These are phyloP conservation scores for Hyppa rectilinea DNA, from an alignment of 2,888 invertebrate genomes.

Conservation along the genomic window DNA sequence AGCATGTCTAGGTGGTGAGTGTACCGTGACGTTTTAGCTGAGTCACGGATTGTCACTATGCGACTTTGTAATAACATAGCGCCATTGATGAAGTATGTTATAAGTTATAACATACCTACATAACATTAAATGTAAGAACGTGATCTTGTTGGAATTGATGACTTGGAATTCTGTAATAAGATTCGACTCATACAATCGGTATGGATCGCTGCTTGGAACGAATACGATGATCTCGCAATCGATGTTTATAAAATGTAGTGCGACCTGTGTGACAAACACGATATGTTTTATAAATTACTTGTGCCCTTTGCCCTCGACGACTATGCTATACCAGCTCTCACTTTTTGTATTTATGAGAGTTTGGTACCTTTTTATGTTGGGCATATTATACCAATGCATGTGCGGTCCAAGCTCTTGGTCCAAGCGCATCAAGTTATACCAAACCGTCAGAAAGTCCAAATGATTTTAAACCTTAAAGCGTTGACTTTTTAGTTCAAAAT, in stretches of 20 bases:
- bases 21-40: conserved; percentile 35
- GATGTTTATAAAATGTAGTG: conserved; percentile 40
- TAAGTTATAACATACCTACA: conserved; percentile 47
- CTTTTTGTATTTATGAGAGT: background rate
- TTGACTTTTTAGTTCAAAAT: too few species aligned
- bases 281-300: conserved; percentile 20
- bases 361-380: background rate
- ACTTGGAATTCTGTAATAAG: conserved; percentile 40
- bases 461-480: too few species aligned
- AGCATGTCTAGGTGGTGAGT: conserved; percentile 38
- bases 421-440: too few species aligned
- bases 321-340: background rate
- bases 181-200: conserved; percentile 41
- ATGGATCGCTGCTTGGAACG: conserved; percentile 24
- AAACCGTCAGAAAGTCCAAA: too few species aligned
- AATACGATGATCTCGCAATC: conserved; percentile 36
- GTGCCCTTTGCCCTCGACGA: background rate
- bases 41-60: conserved; percentile 47
- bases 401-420: too few species aligned
- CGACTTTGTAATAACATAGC: conserved; percentile 45
- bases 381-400: too few species aligned
- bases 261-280: conserved; percentile 18
- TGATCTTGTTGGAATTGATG: conserved; percentile 59
- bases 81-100: conserved; percentile 44
- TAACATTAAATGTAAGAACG: conserved; percentile 53